Evolutionary conservation across 2,113 vertebrate genomes (phyloP).

Genomic region (Henicopernis longicauda): DNA sequence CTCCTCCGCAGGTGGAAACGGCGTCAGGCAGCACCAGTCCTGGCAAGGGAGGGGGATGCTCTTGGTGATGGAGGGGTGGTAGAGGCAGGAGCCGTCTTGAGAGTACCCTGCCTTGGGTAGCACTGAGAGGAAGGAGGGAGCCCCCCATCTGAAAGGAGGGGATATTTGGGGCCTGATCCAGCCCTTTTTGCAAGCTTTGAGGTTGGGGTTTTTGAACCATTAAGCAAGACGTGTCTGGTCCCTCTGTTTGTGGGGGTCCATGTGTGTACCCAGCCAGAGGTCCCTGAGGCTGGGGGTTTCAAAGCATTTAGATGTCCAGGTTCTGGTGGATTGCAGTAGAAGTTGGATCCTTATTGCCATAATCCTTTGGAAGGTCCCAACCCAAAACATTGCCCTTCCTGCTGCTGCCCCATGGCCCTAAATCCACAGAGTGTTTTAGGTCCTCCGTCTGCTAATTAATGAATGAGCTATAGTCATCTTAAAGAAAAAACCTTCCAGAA

Average conservation of each 20-base stretch:
- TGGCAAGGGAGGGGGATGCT: background rate
- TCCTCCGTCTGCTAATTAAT: background rate
- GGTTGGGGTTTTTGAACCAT: background rate
- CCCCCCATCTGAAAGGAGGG: background rate
- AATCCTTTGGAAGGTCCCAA: background rate
- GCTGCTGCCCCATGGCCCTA: accelerated
- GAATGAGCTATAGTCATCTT: background rate
- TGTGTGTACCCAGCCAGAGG: background rate
- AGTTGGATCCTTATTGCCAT: background rate
- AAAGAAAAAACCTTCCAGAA: background rate
- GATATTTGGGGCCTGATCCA: background rate
- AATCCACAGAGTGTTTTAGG: background rate
- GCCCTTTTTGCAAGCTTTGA: background rate
- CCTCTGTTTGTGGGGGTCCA: background rate
- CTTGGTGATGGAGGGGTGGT: background rate
- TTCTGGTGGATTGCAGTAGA: background rate
- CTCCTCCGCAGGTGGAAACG: background rate
- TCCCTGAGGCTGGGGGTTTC: background rate
- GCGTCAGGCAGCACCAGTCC: accelerated
- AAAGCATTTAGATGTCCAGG: background rate
- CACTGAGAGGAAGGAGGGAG: background rate
- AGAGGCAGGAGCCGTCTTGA: background rate
- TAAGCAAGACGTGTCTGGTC: background rate
- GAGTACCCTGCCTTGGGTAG: background rate
- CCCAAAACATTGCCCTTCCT: background rate